Percentiles rank a stretch among this genome's conserved stretches.
Conservation (phyloP, 2,888 invertebrate species). For the Serripes groenlandicus region DNA sequence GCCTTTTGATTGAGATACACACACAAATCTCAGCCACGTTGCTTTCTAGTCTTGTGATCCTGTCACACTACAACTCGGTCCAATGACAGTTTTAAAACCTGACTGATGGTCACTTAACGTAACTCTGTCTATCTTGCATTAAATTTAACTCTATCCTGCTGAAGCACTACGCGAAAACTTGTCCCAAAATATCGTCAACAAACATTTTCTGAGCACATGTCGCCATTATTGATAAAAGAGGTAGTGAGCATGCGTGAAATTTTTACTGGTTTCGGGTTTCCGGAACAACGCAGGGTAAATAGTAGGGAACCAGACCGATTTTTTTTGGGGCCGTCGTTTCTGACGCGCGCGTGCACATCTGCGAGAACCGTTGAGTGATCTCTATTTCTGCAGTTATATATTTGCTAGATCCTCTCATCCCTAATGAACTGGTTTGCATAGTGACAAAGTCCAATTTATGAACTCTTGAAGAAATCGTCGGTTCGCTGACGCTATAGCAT, state of each 20-base stretch:
- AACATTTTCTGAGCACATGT: slow-evolving; percentile 79
- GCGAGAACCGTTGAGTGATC: too few relatives aligned
- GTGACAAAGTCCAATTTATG: too few relatives aligned
- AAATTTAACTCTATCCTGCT: neutral
- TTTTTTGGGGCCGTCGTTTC: neutral
- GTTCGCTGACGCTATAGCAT: too few relatives aligned
- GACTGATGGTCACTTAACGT: neutral
- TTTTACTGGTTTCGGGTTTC: slow-evolving; percentile 4
- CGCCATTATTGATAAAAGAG: slow-evolving; percentile 80
- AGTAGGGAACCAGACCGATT: neutral
- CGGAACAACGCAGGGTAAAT: neutral
- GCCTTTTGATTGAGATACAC: slow-evolving; percentile 2
- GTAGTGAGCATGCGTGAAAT: slow-evolving; percentile 76
- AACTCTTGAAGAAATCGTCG: too few relatives aligned
- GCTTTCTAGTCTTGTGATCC: slow-evolving; percentile 20
- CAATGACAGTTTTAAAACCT: slow-evolving; percentile 11
- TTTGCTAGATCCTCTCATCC: too few relatives aligned
- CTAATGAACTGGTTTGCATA: too few relatives aligned
- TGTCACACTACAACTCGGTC: neutral
- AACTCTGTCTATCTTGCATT: neutral
- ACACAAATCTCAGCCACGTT: slow-evolving; percentile 49
- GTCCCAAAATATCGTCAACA: slow-evolving; percentile 47
- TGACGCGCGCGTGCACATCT: too few relatives aligned
- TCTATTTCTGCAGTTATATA: too few relatives aligned
- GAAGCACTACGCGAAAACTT: slow-evolving; percentile 14